These are phyloP conservation scores for Zygaena filipendulae DNA, from an alignment of 2,888 invertebrate species.

Conservation along the genomic window DNA sequence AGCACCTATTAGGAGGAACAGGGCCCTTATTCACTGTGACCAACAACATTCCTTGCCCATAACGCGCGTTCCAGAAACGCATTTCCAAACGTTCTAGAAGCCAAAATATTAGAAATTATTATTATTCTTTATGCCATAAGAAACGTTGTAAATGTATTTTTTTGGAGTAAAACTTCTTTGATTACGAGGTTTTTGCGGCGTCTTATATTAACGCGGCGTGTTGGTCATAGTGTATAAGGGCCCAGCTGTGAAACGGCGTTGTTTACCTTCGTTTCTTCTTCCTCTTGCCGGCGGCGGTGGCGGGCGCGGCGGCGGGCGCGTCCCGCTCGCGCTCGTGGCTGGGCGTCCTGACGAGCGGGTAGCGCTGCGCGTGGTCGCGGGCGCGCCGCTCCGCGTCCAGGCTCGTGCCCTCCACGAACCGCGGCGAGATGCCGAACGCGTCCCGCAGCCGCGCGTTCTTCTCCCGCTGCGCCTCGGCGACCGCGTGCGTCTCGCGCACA, in stretches of 20 bases:
- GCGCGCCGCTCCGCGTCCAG: constrained; percentile 80
- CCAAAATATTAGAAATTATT: too few species aligned
- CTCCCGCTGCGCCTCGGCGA: constrained; percentile 95
- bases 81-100: too few species aligned
- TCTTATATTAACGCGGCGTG: too few species aligned
- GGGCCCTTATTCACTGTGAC: too few species aligned
- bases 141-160: too few species aligned
- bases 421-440: constrained; percentile 94
- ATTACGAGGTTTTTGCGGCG: too few species aligned
- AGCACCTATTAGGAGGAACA: too few species aligned
- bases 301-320: constrained; percentile 47
- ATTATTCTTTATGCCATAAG: too few species aligned
- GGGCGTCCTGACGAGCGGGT: constrained; percentile 82
- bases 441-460: constrained; percentile 93
- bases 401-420: constrained; percentile 94
- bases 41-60: too few species aligned
- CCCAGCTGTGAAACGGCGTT: neutral
- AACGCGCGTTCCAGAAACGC: too few species aligned
- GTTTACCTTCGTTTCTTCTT: constrained; percentile 78
- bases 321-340: constrained; percentile 70
- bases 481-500: constrained; percentile 95
- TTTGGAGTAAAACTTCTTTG: too few species aligned
- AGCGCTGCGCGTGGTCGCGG: constrained; percentile 65
- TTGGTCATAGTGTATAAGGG: too few species aligned
- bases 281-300: constrained; percentile 64